Evolutionary conservation across 2,113 vertebrate species (phyloP).

Genomic region (Cynocephalus volans): DNA sequence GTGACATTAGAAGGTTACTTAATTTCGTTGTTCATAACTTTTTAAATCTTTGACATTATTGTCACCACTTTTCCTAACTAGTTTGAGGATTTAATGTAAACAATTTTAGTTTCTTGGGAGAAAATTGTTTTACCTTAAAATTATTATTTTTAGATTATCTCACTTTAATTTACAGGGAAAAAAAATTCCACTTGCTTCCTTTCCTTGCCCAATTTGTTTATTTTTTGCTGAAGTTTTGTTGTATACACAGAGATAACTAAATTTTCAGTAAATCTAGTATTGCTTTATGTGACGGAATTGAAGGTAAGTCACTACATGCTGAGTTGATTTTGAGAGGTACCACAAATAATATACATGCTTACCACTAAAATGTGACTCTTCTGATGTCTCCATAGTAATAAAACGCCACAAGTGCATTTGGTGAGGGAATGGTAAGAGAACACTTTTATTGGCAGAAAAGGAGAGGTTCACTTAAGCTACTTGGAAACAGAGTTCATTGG

Average conservation of each 20-base stretch:
- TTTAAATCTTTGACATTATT: conserved; percentile 57
- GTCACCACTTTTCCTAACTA: conserved; percentile 10
- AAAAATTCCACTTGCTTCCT: neutral
- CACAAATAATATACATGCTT: neutral
- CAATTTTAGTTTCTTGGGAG: conserved; percentile 43
- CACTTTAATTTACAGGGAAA: neutral
- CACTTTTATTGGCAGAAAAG: too few relatives aligned
- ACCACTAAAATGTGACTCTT: neutral
- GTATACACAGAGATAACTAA: neutral
- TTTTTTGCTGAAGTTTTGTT: conserved; percentile 3
- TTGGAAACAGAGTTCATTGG: too few relatives aligned
- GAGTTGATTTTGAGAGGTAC: neutral
- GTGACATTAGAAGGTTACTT: conserved; percentile 57
- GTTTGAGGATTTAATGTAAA: conserved; percentile 42
- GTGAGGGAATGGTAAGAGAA: too few relatives aligned
- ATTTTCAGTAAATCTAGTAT: conserved; percentile 44
- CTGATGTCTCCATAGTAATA: neutral
- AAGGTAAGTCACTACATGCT: neutral
- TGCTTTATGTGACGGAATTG: neutral
- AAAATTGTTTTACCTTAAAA: conserved; percentile 51
- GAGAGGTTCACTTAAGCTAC: too few relatives aligned
- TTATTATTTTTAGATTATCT: conserved; percentile 30
- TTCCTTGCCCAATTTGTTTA: conserved; percentile 1
- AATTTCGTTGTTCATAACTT: conserved; percentile 39
- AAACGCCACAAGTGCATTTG: too few relatives aligned